Evolutionary conservation across 2,113 vertebrate species (phyloP).

Genomic region (Miniopterus natalensis): DNA sequence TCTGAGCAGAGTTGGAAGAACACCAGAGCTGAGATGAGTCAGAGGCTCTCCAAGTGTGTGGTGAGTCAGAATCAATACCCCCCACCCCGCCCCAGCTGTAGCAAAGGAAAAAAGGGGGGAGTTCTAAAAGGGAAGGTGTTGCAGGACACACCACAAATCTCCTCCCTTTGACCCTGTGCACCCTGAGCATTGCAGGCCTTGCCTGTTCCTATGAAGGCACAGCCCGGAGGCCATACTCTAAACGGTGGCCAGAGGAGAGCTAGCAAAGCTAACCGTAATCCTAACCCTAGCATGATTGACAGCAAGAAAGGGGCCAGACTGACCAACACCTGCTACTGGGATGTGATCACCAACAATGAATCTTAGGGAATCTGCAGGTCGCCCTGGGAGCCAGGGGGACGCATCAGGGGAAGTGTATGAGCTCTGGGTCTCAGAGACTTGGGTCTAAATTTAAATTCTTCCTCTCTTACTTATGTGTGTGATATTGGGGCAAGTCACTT

Average conservation of each 20-base stretch:
- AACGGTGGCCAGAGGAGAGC: neutral
- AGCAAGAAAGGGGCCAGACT: neutral
- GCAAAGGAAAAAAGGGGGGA: neutral
- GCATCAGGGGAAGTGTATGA: neutral
- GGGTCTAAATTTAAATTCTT: slow-evolving; percentile 36
- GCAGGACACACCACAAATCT: neutral
- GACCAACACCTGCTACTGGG: neutral
- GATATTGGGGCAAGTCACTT: slow-evolving; percentile 1
- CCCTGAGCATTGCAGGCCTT: neutral
- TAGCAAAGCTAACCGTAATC: neutral
- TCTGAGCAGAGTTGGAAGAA: slow-evolving; percentile 73
- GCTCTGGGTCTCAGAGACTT: neutral
- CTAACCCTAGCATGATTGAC: neutral
- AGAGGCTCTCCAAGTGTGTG: slow-evolving; percentile 63
- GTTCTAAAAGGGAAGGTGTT: neutral
- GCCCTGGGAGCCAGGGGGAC: neutral
- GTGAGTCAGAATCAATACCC: slow-evolving; percentile 70
- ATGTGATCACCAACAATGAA: neutral
- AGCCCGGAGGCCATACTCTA: neutral
- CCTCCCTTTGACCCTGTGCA: neutral
- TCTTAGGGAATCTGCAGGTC: neutral
- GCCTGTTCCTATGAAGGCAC: neutral
- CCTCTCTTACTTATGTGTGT: neutral
- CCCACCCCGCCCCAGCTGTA: neutral
- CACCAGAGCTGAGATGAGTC: slow-evolving; percentile 75